Percentiles rank a stretch among this genome's conserved stretches.
phyloP scores from a whole-genome alignment of 2,113 vertebrate genomes.

The Callorhinus ursinus region DNA sequence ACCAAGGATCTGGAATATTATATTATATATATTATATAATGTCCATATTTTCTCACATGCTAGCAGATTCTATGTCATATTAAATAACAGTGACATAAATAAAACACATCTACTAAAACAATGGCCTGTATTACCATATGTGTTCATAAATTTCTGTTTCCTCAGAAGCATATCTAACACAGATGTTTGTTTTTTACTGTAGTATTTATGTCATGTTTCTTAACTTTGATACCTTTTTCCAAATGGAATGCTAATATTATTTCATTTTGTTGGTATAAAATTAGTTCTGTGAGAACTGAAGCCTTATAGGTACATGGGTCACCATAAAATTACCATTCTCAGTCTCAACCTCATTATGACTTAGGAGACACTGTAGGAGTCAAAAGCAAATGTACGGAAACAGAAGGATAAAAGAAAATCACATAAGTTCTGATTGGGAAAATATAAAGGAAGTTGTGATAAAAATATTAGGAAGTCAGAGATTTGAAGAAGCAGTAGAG shows the following conservation, averaged over 20 bases:
- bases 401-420: background rate
- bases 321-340: background rate
- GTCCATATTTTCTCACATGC: background rate
- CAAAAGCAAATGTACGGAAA: background rate
- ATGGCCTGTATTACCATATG: background rate
- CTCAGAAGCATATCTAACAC: background rate
- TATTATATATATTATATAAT: background rate
- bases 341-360: background rate
- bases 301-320: background rate
- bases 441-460: background rate
- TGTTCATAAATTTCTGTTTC: slow-evolving; percentile 13
- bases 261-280: background rate
- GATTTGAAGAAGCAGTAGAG: background rate
- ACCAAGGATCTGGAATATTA: background rate
- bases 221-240: slow-evolving; percentile 11
- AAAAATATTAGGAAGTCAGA: background rate
- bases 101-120: background rate
- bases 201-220: background rate
- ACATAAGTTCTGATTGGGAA: background rate
- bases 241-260: background rate
- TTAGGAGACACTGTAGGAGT: background rate
- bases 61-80: background rate
- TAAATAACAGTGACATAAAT: background rate
- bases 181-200: background rate
- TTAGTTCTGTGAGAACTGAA: background rate